phyloP scores from a whole-genome alignment of 1,140 invertebrate genomes.

The Brachionus calyciflorus region DNA sequence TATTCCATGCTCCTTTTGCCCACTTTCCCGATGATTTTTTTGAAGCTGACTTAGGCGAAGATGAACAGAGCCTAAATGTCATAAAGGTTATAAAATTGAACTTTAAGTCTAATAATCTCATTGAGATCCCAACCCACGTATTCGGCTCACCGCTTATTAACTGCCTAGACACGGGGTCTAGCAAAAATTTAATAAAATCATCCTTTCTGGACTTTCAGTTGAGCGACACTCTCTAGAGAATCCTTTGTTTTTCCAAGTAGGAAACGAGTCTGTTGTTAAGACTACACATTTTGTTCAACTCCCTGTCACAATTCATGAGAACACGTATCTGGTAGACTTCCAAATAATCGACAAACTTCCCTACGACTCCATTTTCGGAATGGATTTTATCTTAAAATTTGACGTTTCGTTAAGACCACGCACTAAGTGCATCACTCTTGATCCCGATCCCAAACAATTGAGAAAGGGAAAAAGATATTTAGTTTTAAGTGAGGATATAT shows the following conservation, averaged over 20 bases:
- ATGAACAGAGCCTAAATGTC: neutral
- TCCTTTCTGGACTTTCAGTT: neutral
- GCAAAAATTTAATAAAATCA: neutral
- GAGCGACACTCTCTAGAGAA: neutral
- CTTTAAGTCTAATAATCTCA: neutral
- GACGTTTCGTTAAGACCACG: neutral
- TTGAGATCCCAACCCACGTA: neutral
- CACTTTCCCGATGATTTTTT: neutral
- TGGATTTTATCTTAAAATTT: conserved; percentile 22
- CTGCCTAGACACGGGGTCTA: neutral
- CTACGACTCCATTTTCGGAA: neutral
- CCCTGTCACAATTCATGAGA: neutral
- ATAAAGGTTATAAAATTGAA: neutral
- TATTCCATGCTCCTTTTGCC: neutral
- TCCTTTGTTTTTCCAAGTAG: neutral
- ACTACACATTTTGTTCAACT: neutral
- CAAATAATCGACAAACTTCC: neutral
- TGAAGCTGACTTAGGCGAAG: neutral
- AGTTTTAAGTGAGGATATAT: neutral
- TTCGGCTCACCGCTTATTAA: neutral
- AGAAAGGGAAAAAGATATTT: neutral
- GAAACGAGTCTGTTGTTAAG: neutral
- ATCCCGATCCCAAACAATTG: neutral
- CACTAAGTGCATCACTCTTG: neutral
- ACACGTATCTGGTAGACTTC: neutral